Evolutionary conservation across 2,888 invertebrate species (phyloP).

Genomic region (Drosophila peninsularis): DNA sequence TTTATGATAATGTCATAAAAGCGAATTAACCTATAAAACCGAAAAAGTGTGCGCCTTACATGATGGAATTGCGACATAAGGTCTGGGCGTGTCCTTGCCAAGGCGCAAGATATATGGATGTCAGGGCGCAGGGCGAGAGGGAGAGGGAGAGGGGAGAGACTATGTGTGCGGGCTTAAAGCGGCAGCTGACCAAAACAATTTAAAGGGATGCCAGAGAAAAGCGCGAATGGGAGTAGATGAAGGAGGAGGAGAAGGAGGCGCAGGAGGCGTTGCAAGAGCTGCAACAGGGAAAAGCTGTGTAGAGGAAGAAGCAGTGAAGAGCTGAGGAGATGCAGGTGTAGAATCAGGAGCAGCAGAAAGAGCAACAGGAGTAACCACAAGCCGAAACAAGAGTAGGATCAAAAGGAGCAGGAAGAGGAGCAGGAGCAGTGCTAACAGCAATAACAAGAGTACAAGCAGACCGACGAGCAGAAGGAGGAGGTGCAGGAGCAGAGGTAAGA

Average conservation of each 20-base stretch:
- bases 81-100: constrained; percentile 74
- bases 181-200: constrained; percentile 69
- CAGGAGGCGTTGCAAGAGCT: not conserved
- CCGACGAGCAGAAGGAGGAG: not conserved
- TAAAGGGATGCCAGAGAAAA: constrained; percentile 47
- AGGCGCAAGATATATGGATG: constrained; percentile 44
- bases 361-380: not conserved
- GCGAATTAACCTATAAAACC: constrained; percentile 83
- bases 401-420: not conserved
- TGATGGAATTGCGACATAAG: constrained; percentile 79
- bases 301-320: not conserved
- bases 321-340: not conserved
- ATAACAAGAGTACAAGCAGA: not conserved
- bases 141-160: not conserved
- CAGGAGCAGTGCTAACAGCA: not conserved
- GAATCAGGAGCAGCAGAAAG: not conserved
- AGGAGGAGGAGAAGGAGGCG: not conserved
- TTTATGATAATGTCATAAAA: constrained; percentile 83
- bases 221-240: not conserved
- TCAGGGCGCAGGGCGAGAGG: constrained; percentile 18
- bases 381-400: too few species aligned
- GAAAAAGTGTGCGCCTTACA: constrained; percentile 77
- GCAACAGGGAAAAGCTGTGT: not conserved
- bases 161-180: constrained; percentile 47
- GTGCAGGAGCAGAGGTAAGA: not conserved